A percentile compares a stretch with the other conserved stretches of the same genome.
These are phyloP conservation scores for Trematomus loennbergii DNA, from an alignment of 2,113 vertebrate genomes.

Conservation along the genomic window DNA sequence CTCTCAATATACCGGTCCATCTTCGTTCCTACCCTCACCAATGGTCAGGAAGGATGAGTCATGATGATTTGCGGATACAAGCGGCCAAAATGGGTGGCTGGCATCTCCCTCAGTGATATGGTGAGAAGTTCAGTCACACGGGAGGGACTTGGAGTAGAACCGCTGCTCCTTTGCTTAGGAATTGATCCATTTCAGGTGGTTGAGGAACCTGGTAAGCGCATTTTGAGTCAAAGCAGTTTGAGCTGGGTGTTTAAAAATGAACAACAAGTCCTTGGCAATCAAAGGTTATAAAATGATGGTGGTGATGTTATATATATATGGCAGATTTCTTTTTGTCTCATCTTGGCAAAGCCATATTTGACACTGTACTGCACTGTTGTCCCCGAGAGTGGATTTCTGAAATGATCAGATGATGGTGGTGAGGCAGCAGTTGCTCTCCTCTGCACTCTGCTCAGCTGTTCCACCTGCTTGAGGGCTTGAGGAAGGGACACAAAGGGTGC, in stretches of 20 bases:
- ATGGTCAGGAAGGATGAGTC: no score
- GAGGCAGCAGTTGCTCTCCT: conserved; percentile 72
- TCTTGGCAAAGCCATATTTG: conserved; percentile 39
- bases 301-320: not conserved
- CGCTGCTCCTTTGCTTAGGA: no score
- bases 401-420: not conserved
- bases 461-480: conserved; percentile 56
- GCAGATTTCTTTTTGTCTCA: not conserved
- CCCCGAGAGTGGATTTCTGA: not conserved
- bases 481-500: conserved; percentile 75
- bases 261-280: not conserved
- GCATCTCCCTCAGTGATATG: no score
- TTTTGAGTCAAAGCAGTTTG: no score
- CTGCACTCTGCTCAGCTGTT: conserved; percentile 77
- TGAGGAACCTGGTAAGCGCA: no score
- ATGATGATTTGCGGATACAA: no score
- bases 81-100: no score
- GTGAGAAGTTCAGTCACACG: no score
- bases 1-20: no score
- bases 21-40: no score
- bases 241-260: not conserved
- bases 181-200: no score
- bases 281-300: not conserved
- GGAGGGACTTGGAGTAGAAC: no score
- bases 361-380: not conserved